Conservation (phyloP, 2,888 invertebrate species). For the Clanis bilineata region DNA sequence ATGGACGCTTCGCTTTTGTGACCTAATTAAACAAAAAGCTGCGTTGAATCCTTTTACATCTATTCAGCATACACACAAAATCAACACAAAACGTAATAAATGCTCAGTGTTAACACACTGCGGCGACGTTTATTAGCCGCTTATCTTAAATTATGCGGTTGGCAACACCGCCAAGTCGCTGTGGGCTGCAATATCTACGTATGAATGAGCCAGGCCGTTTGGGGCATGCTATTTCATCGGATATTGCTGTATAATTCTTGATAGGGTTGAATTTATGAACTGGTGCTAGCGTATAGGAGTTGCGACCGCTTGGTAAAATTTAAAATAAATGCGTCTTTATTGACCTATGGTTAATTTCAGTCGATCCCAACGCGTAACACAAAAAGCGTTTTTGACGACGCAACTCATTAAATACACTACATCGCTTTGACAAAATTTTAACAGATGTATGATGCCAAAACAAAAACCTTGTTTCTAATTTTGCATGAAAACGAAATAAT, state of each 20-base stretch:
- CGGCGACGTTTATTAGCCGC: conserved; percentile 7
- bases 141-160: conserved; percentile 12
- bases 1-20: not conserved
- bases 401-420: no score
- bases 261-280: not conserved
- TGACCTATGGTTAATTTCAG: not conserved
- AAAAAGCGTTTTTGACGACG: no score
- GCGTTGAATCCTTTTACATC: not conserved
- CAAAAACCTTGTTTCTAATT: no score
- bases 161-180: conserved; percentile 7
- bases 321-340: not conserved
- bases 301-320: not conserved
- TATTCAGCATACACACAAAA: not conserved
- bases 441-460: no score
- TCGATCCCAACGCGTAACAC: no score
- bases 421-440: no score
- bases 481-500: no score
- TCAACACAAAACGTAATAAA: conserved; percentile 3
- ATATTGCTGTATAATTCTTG: conserved; percentile 7
- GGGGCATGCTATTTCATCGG: not conserved
- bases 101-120: conserved; percentile 4
- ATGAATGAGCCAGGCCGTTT: not conserved
- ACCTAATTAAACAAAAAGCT: not conserved
- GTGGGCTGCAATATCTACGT: not conserved
- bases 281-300: not conserved